Evolutionary conservation across 2,888 invertebrate species (phyloP).

Genomic region (Meteorus colon): DNA sequence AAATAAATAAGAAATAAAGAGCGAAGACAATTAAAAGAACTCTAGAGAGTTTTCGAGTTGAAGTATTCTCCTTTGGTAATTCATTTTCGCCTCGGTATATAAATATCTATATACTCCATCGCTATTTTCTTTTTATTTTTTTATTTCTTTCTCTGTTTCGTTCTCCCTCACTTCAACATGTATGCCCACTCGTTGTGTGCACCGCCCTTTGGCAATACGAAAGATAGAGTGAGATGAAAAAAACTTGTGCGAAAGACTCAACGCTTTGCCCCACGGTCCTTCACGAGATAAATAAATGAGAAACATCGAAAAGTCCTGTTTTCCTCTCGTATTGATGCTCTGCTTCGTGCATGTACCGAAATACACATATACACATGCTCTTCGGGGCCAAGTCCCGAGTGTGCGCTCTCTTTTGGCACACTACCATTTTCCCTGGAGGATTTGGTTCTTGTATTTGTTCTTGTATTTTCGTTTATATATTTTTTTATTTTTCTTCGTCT

Average conservation of each 20-base stretch:
- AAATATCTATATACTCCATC: slow-evolving; percentile 30
- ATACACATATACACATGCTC: slow-evolving; percentile 3
- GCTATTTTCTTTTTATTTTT: slow-evolving; percentile 42
- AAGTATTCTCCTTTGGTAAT: slow-evolving; percentile 52
- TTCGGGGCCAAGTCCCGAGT: slow-evolving; percentile 23
- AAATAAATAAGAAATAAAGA: slow-evolving; percentile 22
- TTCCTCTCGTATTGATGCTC: slow-evolving; percentile 33
- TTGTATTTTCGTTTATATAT: neutral
- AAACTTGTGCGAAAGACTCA: slow-evolving; percentile 26
- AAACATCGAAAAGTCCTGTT: slow-evolving; percentile 46
- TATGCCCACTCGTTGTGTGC: slow-evolving; percentile 10
- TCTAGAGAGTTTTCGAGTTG: slow-evolving; percentile 53
- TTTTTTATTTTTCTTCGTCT: neutral
- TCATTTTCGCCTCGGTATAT: slow-evolving; percentile 43
- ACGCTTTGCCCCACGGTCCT: slow-evolving; percentile 34
- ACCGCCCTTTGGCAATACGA: slow-evolving; percentile 29
- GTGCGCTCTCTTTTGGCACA: slow-evolving; percentile 14
- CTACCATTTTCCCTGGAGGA: slow-evolving; percentile 8
- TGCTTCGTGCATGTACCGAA: slow-evolving; percentile 2
- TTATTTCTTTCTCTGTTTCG: slow-evolving; percentile 34
- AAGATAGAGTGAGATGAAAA: neutral
- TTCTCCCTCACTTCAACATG: slow-evolving; percentile 19
- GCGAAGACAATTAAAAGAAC: slow-evolving; percentile 53
- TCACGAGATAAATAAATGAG: slow-evolving; percentile 41
- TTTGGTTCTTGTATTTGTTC: slow-evolving; percentile 13